These are phyloP conservation scores for Armadillidium nasatum DNA, from an alignment of 1,140 invertebrate genomes.

Conservation along the genomic window DNA sequence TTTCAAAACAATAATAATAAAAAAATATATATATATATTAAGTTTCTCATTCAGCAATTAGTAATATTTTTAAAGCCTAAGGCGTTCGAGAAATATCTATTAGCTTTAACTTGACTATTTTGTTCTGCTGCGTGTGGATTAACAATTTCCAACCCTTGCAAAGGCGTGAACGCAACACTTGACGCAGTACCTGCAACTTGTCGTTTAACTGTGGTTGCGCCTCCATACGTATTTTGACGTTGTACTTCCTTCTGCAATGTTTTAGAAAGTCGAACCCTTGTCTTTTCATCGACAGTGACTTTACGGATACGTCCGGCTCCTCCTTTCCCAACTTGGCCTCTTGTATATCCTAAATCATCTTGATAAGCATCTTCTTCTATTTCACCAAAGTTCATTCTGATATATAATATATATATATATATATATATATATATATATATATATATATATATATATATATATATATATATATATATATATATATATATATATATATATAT, in stretches of 20 bases:
- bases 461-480: too few species aligned
- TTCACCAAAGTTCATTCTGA: constrained; percentile 95
- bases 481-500: too few species aligned
- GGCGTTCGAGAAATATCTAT: constrained; percentile 43
- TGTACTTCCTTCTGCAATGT: constrained; percentile 94
- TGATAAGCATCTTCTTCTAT: constrained; percentile 99
- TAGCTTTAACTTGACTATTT: constrained; percentile 32
- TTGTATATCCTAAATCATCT: constrained; percentile 93
- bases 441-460: too few species aligned
- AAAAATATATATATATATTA: too few species aligned
- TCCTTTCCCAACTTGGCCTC: constrained; percentile 91
- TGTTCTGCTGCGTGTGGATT: constrained; percentile 95
- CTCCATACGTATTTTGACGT: constrained; percentile 89
- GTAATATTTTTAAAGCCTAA: constrained; percentile 40
- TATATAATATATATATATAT: too few species aligned
- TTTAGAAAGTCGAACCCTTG: constrained; percentile 90
- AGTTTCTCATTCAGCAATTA: too few species aligned
- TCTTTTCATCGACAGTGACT: constrained; percentile 95
- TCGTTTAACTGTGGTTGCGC: constrained; percentile 88
- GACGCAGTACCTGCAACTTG: constrained; percentile 96
- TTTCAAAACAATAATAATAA: too few species aligned
- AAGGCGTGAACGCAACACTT: constrained; percentile 92
- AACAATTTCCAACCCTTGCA: constrained; percentile 94
- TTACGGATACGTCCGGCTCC: constrained; percentile 84
- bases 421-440: too few species aligned